These are phyloP conservation scores for Falco naumanni DNA, from an alignment of 2,797 vertebrate genomes.

Conservation along the genomic window DNA sequence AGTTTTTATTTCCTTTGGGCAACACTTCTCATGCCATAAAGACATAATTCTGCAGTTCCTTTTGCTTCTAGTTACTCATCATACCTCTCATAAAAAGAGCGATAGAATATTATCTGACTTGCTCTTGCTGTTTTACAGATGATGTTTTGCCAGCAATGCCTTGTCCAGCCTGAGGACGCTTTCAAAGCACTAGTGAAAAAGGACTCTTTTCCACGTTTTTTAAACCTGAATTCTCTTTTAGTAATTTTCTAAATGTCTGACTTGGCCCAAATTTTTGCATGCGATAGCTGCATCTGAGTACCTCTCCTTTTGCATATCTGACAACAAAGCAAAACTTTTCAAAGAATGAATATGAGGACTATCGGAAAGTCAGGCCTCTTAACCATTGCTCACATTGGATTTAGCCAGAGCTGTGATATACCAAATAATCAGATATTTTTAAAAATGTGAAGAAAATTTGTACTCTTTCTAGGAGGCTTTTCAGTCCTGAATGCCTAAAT, in stretches of 20 bases:
- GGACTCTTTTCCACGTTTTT: background rate
- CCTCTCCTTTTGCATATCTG: background rate
- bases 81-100: background rate
- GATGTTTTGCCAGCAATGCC: background rate
- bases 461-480: background rate
- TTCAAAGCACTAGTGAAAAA: background rate
- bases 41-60: background rate
- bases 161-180: background rate
- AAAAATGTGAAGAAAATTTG: background rate
- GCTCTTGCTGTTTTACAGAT: background rate
- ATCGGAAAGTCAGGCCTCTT: background rate
- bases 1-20: conserved; percentile 23
- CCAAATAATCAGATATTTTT: background rate
- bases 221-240: background rate
- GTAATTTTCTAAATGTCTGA: background rate
- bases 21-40: background rate
- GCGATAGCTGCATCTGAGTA: background rate
- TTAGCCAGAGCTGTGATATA: background rate
- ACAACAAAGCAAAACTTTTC: background rate
- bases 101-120: background rate
- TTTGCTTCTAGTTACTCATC: background rate
- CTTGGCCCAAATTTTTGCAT: background rate
- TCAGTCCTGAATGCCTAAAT: background rate
- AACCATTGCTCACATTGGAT: background rate
- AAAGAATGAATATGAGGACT: background rate